These are phyloP conservation scores for Tipula unca DNA, from an alignment of 2,888 invertebrate species.

Conservation along the genomic window DNA sequence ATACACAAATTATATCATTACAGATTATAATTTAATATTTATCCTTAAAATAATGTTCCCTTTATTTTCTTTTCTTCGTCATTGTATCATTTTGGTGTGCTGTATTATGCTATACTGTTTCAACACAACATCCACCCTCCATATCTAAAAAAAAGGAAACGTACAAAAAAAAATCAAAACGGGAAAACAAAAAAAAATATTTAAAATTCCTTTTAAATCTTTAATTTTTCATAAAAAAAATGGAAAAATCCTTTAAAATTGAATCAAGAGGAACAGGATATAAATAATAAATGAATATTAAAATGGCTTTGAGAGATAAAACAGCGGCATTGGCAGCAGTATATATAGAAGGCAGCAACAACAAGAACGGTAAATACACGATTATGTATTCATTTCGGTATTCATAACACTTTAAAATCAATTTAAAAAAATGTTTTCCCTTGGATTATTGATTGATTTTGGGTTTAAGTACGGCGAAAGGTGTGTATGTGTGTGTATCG, in stretches of 20 bases:
- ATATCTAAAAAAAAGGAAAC: neutral
- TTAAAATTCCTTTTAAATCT: neutral
- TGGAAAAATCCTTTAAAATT: neutral
- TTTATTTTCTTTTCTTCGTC: neutral
- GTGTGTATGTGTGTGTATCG: neutral
- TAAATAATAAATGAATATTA: conserved; percentile 14
- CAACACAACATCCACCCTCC: neutral
- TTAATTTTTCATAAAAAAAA: neutral
- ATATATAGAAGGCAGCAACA: neutral
- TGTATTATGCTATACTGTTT: neutral
- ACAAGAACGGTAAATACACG: neutral
- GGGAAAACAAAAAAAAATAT: neutral
- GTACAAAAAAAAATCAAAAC: neutral
- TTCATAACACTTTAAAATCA: conserved; percentile 8
- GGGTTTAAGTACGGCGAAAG: neutral
- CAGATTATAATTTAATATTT: conserved; percentile 4
- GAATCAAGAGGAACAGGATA: conserved; percentile 8
- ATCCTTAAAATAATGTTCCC: neutral
- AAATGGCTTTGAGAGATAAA: neutral
- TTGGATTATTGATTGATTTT: neutral
- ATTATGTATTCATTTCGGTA: neutral
- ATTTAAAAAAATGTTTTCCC: neutral
- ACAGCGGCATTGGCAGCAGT: neutral
- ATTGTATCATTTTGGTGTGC: neutral
- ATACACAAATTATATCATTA: neutral